These are phyloP conservation scores for Sycon ciliatum DNA, from an alignment of 37 sponge, comb jelly and placozoan genomes.

Conservation along the genomic window DNA sequence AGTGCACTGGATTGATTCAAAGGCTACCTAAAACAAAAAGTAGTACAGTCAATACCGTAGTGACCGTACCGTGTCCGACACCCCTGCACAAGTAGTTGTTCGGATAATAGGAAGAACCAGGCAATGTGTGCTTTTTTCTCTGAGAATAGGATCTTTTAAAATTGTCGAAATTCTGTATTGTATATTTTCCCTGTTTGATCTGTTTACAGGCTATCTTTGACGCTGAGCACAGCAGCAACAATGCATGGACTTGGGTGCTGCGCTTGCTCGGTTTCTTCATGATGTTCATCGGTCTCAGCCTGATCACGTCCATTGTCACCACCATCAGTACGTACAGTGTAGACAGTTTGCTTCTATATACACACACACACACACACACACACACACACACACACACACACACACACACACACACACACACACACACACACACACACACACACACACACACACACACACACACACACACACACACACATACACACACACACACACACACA, in stretches of 20 bases:
- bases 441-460: constrained; percentile 23
- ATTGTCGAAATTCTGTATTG: too few relatives aligned
- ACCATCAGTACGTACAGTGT: constrained; percentile 11
- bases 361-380: constrained; percentile 24
- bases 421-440: constrained; percentile 23
- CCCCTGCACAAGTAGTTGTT: too few relatives aligned
- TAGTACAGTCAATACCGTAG: too few relatives aligned
- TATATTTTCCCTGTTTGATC: not conserved
- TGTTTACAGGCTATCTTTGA: constrained; percentile 35
- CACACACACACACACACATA: constrained; percentile 21
- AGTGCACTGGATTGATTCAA: too few relatives aligned
- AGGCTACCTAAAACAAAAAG: too few relatives aligned
- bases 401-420: constrained; percentile 26
- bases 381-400: constrained; percentile 23
- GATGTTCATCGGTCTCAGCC: constrained; percentile 31
- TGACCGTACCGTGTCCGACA: too few relatives aligned
- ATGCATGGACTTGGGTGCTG: constrained; percentile 30
- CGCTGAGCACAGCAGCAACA: constrained; percentile 32
- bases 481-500: constrained; percentile 12
- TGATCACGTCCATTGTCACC: constrained; percentile 20
- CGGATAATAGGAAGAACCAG: too few relatives aligned
- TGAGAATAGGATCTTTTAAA: too few relatives aligned
- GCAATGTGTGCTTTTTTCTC: too few relatives aligned
- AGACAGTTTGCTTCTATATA: too few relatives aligned
- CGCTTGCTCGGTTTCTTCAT: constrained; percentile 23